Percentiles rank a stretch among this genome's conserved stretches.
Evolutionary conservation across 2,797 vertebrate species (phyloP).

Genomic region (Lycodopsis pacificus): DNA sequence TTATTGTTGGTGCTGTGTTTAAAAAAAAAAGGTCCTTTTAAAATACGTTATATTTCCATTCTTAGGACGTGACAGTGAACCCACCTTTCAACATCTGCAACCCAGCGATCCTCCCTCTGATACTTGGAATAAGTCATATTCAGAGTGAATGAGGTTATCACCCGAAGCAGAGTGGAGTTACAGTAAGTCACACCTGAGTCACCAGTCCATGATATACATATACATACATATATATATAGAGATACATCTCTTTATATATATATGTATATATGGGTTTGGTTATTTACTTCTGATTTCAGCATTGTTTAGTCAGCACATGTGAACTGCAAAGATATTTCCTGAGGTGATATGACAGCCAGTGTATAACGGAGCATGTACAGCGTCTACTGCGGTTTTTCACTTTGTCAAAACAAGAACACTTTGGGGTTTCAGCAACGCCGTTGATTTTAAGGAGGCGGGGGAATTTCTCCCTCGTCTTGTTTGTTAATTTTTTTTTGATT

Average conservation of each 20-base stretch:
- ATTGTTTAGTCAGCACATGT: constrained; percentile 76
- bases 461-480: constrained; percentile 67
- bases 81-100: constrained; percentile 30
- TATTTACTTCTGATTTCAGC: constrained; percentile 78
- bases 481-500: constrained; percentile 67
- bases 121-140: constrained; percentile 59
- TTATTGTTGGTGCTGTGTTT: not conserved
- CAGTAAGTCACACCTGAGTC: constrained; percentile 71
- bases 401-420: constrained; percentile 92
- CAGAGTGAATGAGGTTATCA: constrained; percentile 57
- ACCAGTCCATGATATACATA: constrained; percentile 50
- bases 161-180: constrained; percentile 57
- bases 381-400: constrained; percentile 87
- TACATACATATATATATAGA: not conserved
- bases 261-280: constrained; percentile 42
- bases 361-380: constrained; percentile 73
- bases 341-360: constrained; percentile 79
- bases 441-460: constrained; percentile 82
- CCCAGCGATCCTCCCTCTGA: constrained; percentile 33
- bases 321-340: constrained; percentile 84
- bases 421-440: constrained; percentile 78
- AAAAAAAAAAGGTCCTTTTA: not conserved
- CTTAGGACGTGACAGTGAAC: constrained; percentile 17
- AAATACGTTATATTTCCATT: constrained; percentile 6
- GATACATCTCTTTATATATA: too few species aligned